A percentile compares a stretch with the other conserved stretches of the same genome.
These are phyloP conservation scores for Cirrhinus molitorella DNA, from an alignment of 2,797 vertebrate genomes.

Conservation along the genomic window DNA sequence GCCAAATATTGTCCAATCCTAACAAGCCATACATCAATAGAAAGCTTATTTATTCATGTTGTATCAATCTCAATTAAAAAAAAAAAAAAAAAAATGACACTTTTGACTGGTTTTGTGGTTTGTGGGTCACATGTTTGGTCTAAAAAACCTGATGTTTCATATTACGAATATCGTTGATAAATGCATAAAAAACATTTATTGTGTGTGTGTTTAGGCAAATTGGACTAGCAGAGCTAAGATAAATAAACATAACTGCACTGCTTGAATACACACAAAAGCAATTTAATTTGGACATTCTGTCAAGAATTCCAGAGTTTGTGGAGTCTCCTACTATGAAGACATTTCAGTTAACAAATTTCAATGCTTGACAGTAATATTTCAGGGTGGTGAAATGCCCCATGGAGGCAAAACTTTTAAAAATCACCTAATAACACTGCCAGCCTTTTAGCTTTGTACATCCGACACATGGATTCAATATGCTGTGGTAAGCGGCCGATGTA, in stretches of 20 bases:
- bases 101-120: too few species aligned
- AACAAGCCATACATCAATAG: too few species aligned
- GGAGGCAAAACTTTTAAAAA: background rate
- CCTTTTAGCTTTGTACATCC: conserved; percentile 27
- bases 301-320: background rate
- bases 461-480: conserved; percentile 64
- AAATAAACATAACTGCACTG: background rate
- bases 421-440: conserved; percentile 32
- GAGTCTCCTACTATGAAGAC: background rate
- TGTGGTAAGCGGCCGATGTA: conserved; percentile 64
- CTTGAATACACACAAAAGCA: background rate
- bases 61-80: too few species aligned
- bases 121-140: background rate
- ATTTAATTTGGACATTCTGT: background rate
- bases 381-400: background rate
- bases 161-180: background rate
- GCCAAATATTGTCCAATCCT: too few species aligned
- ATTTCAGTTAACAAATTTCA: conserved; percentile 1
- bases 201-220: background rate
- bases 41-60: too few species aligned
- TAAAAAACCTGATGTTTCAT: background rate
- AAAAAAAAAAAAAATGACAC: too few species aligned
- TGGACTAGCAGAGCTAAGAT: background rate
- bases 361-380: background rate
- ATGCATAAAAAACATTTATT: background rate